Conservation (phyloP, 1,140 invertebrate species). For the Trachymyrmex cornetzi region DNA sequence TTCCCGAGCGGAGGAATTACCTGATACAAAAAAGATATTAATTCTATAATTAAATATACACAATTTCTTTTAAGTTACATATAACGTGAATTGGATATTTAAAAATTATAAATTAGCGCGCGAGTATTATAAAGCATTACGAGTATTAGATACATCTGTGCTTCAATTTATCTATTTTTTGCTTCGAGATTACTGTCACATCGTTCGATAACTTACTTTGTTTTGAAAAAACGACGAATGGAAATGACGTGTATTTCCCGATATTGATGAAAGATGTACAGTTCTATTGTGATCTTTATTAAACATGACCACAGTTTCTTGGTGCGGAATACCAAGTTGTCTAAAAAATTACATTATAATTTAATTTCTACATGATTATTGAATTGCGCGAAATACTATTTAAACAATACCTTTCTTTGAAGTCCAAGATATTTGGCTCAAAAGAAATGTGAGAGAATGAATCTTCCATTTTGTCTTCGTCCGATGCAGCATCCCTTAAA, state of each 20-base stretch:
- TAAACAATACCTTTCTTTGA: slow-evolving; percentile 82
- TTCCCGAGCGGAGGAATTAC: slow-evolving; percentile 95
- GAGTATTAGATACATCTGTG: neutral
- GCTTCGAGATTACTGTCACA: slow-evolving; percentile 2
- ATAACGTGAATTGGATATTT: slow-evolving; percentile 4
- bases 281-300: slow-evolving; percentile 92
- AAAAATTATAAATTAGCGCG: neutral
- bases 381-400: neutral
- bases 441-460: slow-evolving; percentile 82
- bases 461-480: slow-evolving; percentile 81
- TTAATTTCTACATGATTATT: slow-evolving; percentile 5
- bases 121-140: neutral
- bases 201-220: slow-evolving; percentile 88
- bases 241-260: slow-evolving; percentile 95
- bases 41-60: neutral
- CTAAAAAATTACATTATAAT: slow-evolving; percentile 83
- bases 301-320: slow-evolving; percentile 92
- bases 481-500: slow-evolving; percentile 79
- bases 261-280: slow-evolving; percentile 94
- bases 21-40: slow-evolving; percentile 85
- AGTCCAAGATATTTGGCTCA: slow-evolving; percentile 83
- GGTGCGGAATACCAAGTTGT: slow-evolving; percentile 93
- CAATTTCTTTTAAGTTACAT: neutral
- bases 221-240: slow-evolving; percentile 97
- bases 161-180: neutral